phyloP scores from a whole-genome alignment of 2,113 vertebrate genomes.

The Anolis sagrei region DNA sequence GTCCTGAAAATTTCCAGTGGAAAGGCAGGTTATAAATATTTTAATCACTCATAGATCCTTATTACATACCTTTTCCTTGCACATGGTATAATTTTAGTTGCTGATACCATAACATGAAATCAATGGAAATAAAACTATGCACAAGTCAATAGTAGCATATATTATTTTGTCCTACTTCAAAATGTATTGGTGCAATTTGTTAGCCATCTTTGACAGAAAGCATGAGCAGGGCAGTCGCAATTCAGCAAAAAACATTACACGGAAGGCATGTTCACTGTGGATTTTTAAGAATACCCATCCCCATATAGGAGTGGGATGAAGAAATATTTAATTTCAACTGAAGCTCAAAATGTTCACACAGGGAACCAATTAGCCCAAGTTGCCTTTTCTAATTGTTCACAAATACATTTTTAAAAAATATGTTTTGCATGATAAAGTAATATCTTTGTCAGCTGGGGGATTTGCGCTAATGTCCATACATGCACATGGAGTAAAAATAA shows the following conservation, averaged over 20 bases:
- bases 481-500: conserved; percentile 56
- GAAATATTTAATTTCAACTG: neutral
- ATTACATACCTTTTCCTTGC: neutral
- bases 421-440: neutral
- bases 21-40: too few species aligned
- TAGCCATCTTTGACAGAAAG: neutral
- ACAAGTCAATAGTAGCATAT: neutral
- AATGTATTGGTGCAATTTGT: neutral
- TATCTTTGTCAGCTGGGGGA: conserved; percentile 44
- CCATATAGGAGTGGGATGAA: neutral
- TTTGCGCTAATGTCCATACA: conserved; percentile 42
- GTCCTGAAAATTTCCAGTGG: too few species aligned
- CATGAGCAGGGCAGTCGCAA: neutral
- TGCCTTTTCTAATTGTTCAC: conserved; percentile 28
- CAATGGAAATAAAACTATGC: neutral
- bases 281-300: neutral
- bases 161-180: neutral
- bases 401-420: conserved; percentile 40
- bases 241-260: neutral
- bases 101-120: neutral
- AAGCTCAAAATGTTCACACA: conserved; percentile 8
- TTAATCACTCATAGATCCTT: too few species aligned
- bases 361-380: conserved; percentile 15
- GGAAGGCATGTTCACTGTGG: neutral
- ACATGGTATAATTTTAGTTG: neutral